A percentile compares a stretch with the other conserved stretches of the same genome.
Conservation (phyloP, 2,113 vertebrate species). For the Lathamus discolor region DNA sequence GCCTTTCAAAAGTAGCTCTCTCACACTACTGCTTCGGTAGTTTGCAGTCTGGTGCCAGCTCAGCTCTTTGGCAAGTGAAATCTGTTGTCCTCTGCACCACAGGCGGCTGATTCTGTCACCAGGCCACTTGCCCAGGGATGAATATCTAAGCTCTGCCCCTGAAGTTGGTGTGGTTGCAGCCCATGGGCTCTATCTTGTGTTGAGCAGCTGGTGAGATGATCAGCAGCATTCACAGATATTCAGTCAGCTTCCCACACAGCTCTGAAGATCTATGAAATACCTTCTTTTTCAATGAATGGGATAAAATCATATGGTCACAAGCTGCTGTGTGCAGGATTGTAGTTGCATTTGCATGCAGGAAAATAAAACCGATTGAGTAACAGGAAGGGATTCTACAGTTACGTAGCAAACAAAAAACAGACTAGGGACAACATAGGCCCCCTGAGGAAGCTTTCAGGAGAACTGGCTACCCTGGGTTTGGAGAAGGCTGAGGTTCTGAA, state of each 20-base stretch:
- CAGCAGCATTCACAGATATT: neutral
- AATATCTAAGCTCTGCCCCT: neutral
- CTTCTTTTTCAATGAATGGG: neutral
- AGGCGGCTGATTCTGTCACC: neutral
- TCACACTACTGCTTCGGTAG: neutral
- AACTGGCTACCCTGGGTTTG: no score
- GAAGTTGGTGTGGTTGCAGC: neutral
- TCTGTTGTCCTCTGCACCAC: neutral
- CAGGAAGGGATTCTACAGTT: no score
- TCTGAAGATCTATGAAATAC: neutral
- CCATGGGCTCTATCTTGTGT: rapidly evolving
- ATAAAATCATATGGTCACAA: neutral
- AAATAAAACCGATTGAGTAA: neutral
- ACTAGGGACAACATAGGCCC: no score
- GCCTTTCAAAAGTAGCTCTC: neutral
- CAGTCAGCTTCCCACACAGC: neutral
- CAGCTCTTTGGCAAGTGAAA: neutral
- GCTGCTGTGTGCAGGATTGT: rapidly evolving
- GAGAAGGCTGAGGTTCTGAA: no score
- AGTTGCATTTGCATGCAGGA: neutral
- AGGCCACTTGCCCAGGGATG: neutral
- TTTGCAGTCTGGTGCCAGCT: neutral
- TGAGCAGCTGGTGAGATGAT: neutral
- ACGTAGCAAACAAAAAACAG: no score
- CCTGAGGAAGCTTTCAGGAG: no score